Percentiles rank a stretch among this genome's conserved stretches.
Evolutionary conservation across 2,888 invertebrate genomes (phyloP).

Genomic region (Caradrina clavipalpis): DNA sequence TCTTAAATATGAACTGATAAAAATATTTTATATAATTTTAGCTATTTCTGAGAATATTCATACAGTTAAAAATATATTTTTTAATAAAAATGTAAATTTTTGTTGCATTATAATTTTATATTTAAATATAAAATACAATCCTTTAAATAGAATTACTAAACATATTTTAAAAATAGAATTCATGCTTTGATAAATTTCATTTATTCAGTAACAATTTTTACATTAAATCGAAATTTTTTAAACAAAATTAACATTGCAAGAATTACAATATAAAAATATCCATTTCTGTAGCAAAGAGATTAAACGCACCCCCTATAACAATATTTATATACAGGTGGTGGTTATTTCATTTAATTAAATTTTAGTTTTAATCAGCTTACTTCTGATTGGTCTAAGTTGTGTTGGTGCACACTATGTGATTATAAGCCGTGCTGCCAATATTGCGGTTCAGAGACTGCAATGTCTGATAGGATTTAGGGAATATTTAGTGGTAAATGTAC

Average conservation of each 20-base stretch:
- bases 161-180: too few species aligned
- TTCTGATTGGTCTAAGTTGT: constrained; percentile 32
- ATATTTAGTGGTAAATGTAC: constrained; percentile 13
- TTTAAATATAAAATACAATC: too few species aligned
- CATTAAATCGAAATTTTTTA: too few species aligned
- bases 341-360: constrained; percentile 49
- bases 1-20: background rate
- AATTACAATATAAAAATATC: too few species aligned
- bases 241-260: too few species aligned
- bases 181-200: background rate
- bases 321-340: constrained; percentile 18
- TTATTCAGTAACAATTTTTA: too few species aligned
- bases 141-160: too few species aligned
- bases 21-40: too few species aligned
- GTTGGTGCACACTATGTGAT: constrained; percentile 22
- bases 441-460: constrained; percentile 24
- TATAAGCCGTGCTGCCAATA: constrained; percentile 21
- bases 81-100: too few species aligned
- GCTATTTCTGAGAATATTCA: too few species aligned
- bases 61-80: too few species aligned
- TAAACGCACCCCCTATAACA: constrained; percentile 27
- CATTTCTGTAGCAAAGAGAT: background rate
- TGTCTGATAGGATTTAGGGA: constrained; percentile 36
- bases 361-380: constrained; percentile 55
- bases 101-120: too few species aligned